Conservation (phyloP, 2,888 invertebrate genomes). For the Drosophila picticornis region DNA sequence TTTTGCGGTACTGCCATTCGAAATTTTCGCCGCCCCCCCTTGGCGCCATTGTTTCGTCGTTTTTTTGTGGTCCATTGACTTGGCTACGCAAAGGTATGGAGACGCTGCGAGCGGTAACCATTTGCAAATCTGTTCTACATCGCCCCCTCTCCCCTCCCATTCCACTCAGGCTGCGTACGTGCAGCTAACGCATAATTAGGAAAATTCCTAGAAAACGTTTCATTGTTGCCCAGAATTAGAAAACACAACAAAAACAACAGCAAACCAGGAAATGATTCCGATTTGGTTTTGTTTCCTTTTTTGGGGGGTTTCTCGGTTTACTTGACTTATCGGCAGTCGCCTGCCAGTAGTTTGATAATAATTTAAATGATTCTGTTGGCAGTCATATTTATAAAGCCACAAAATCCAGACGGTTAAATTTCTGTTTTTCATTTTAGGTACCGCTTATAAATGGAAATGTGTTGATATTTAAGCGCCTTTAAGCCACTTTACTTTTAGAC, state of each 20-base stretch:
- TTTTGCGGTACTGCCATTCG: slow-evolving; percentile 17
- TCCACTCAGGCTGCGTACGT: slow-evolving; percentile 51
- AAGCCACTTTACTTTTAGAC: not conserved
- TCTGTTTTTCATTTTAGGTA: not conserved
- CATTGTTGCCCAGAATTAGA: slow-evolving; percentile 47
- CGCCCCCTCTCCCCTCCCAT: not conserved
- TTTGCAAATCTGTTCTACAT: slow-evolving; percentile 43
- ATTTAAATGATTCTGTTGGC: slow-evolving; percentile 8
- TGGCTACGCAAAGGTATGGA: slow-evolving; percentile 8
- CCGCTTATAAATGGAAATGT: not conserved
- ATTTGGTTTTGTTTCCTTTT: slow-evolving; percentile 17
- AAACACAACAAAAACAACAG: slow-evolving; percentile 24
- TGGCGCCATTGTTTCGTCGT: slow-evolving; percentile 18
- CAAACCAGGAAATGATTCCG: slow-evolving; percentile 5
- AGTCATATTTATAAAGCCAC: not conserved
- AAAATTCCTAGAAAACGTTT: slow-evolving; percentile 58
- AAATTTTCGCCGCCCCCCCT: slow-evolving; percentile 33
- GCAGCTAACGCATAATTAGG: slow-evolving; percentile 77
- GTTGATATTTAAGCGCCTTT: too few species aligned
- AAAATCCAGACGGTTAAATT: not conserved
- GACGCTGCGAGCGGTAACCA: slow-evolving; percentile 10
- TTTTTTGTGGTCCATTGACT: slow-evolving; percentile 66
- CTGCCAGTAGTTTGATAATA: slow-evolving; percentile 37
- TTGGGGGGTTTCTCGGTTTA: slow-evolving; percentile 2
- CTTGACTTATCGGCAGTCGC: slow-evolving; percentile 6